phyloP scores from a whole-genome alignment of 2,888 invertebrate genomes.

The Laspeyria flexula region DNA sequence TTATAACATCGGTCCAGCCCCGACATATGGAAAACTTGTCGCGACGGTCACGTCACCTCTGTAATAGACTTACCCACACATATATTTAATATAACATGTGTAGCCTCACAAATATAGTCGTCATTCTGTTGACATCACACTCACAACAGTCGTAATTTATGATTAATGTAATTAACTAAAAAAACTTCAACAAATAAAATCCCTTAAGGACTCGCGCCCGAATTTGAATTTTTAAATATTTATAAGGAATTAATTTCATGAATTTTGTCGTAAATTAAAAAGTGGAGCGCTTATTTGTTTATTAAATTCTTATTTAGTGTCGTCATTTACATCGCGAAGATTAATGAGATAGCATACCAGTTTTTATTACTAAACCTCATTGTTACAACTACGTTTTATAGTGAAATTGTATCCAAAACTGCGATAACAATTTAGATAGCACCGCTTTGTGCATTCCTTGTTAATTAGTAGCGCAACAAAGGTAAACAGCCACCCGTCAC shows the following conservation, averaged over 20 bases:
- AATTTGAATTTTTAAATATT: slow-evolving; percentile 48
- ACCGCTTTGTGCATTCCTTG: slow-evolving; percentile 22
- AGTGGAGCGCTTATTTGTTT: slow-evolving; percentile 30
- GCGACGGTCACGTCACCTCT: slow-evolving; percentile 47
- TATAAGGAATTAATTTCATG: slow-evolving; percentile 43
- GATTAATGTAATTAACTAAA: slow-evolving; percentile 34
- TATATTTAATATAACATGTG: background rate
- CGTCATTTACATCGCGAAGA: slow-evolving; percentile 18
- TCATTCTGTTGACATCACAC: slow-evolving; percentile 24
- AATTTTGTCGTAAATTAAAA: slow-evolving; percentile 37
- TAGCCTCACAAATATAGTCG: slow-evolving; percentile 12
- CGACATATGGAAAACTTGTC: slow-evolving; percentile 68
- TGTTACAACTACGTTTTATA: background rate
- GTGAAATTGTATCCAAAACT: background rate
- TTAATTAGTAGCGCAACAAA: slow-evolving; percentile 29
- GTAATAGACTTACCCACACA: slow-evolving; percentile 23
- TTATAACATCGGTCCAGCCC: slow-evolving; percentile 48
- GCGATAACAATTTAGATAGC: slow-evolving; percentile 14
- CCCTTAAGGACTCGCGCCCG: slow-evolving; percentile 30
- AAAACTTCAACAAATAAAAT: slow-evolving; percentile 32
- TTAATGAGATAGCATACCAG: slow-evolving; percentile 3
- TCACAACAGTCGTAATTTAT: slow-evolving; percentile 30
- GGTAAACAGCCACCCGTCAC: slow-evolving; percentile 18
- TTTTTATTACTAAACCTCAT: background rate
- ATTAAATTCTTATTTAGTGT: slow-evolving; percentile 32